Evolutionary conservation across 2,888 invertebrate genomes (phyloP).

Genomic region (Caenorhabditis doughertyi): DNA sequence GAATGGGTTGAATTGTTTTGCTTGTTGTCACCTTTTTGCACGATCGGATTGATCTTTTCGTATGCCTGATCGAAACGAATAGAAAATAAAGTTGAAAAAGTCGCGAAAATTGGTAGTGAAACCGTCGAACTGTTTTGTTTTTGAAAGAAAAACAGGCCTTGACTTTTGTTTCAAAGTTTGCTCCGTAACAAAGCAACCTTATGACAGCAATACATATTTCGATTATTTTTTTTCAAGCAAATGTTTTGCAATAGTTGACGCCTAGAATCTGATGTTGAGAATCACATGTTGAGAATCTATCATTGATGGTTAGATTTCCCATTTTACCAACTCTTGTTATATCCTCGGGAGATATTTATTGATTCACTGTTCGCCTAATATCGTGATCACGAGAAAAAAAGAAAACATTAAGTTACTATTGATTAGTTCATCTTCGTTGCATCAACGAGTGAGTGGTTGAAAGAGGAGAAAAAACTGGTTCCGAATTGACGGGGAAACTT

Average conservation of each 20-base stretch:
- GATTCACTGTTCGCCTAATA: slow-evolving; percentile 17
- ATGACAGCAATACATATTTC: neutral
- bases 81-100: slow-evolving; percentile 3
- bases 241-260: slow-evolving; percentile 21
- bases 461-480: slow-evolving; percentile 42
- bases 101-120: slow-evolving; percentile 31
- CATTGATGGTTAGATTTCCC: neutral
- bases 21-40: slow-evolving; percentile 11
- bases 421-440: slow-evolving; percentile 39
- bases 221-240: neutral
- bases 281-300: slow-evolving; percentile 8
- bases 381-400: slow-evolving; percentile 22
- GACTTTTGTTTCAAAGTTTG: neutral
- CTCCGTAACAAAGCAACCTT: neutral
- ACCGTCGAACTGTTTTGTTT: slow-evolving; percentile 14
- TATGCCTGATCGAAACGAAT: neutral
- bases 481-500: slow-evolving; percentile 50
- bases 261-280: slow-evolving; percentile 10
- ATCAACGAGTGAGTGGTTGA: neutral
- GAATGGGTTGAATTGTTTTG: slow-evolving; percentile 1
- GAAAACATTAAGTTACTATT: slow-evolving; percentile 40
- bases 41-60: slow-evolving; percentile 5
- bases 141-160: neutral
- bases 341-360: too few relatives aligned
- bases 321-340: neutral